Evolutionary conservation across 2,888 invertebrate genomes (phyloP), one percentile per base, ranked within the genome.

Genomic region (Aleiodes alternator): DNA sequence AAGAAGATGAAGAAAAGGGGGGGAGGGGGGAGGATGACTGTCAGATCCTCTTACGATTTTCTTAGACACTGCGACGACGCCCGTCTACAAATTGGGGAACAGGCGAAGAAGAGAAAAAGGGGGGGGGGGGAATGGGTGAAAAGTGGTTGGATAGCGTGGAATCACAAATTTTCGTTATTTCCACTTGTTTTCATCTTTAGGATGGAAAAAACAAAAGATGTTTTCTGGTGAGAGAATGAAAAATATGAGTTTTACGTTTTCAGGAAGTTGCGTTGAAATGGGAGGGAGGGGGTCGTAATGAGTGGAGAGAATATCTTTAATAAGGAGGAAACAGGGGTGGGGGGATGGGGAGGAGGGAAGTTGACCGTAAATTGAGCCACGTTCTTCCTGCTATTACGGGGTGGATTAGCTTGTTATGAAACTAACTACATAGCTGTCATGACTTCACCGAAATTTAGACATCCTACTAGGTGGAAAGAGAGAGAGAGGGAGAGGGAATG

Each of bases 381-480:
- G 48, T 64, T 68, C 50, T 43, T 43, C 64, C 43, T 50, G 31
- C 57, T 84, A 88, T 87, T 87, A 87, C 85, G 79, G 81, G 80
- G 78, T 77, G 84, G 87, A 87, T 87, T 88, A 86, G 85, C 84
- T 84, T 84, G 85, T 87, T 88, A 85, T 84, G 87, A 86, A 88
- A 87, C 86, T 87, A 78, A 78, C 76, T 76, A 69, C 72, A 51
- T 76, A 75, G 53, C 78, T 73, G 75, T 73, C 73, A 73, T 69
- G 64, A 53, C 68, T 48, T 70, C 43, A 76, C 74, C 55, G 29
- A 71, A 56, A 80, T 78, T 78, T 75, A 74, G 75, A 78, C 78
- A 78, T 75, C 79, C 75, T n/a, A 56, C 73, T 53, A 70, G 14
- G 82, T 81, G 77, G 77, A n/a, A 23, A 23, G 23, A 23, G 23